Evolutionary conservation across 2,797 vertebrate species (phyloP).

Genomic region (Podarcis lilfordi): DNA sequence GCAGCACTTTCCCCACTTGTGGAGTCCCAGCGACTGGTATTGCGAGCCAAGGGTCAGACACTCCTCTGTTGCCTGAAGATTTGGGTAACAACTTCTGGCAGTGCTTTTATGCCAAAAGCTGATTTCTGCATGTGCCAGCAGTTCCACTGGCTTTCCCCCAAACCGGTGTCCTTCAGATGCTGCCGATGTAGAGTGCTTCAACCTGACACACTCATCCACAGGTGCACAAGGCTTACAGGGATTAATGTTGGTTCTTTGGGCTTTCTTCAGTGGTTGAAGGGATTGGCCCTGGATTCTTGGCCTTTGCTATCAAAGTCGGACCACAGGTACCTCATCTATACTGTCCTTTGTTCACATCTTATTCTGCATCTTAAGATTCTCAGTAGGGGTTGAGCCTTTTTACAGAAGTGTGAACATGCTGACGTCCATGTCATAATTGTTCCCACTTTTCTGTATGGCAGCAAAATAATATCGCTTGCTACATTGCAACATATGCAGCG

Average conservation of each 20-base stretch:
- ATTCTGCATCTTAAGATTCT: not conserved
- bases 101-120: not conserved
- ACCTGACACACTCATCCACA: not conserved
- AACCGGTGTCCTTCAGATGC: too few species aligned
- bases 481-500: not conserved
- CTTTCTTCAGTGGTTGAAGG: not conserved
- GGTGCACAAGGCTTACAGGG: not conserved
- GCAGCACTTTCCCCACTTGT: too few species aligned
- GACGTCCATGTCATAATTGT: not conserved
- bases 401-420: not conserved
- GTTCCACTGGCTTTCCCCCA: not conserved
- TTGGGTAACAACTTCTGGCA: not conserved
- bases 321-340: not conserved
- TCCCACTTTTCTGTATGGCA: not conserved
- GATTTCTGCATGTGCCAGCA: not conserved
- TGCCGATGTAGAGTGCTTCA: not conserved
- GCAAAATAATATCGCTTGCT: not conserved
- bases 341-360: not conserved
- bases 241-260: not conserved
- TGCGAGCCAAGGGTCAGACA: not conserved
- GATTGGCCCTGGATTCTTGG: too few species aligned
- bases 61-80: not conserved
- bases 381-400: not conserved
- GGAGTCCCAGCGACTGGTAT: not conserved
- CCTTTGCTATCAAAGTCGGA: not conserved